These are phyloP conservation scores for Physella acuta DNA, from an alignment of 1,140 invertebrate species.

Conservation along the genomic window DNA sequence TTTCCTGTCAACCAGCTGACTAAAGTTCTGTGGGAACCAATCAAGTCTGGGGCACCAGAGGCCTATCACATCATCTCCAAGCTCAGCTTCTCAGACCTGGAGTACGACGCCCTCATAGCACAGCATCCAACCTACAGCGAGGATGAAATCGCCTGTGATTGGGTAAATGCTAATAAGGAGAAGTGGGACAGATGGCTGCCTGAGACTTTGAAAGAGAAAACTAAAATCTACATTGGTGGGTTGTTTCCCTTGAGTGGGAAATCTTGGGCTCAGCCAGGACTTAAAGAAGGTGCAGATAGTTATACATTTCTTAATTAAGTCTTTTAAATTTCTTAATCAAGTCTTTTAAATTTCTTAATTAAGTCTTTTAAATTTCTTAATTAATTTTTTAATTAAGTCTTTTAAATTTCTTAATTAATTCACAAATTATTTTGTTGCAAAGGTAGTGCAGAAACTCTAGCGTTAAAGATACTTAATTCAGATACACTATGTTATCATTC, in stretches of 20 bases:
- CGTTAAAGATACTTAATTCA: too few species aligned
- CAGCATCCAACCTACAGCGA: slow-evolving; percentile 14
- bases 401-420: too few species aligned
- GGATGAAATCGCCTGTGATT: slow-evolving; percentile 69
- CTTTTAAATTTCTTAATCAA: too few species aligned
- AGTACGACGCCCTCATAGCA: slow-evolving; percentile 17
- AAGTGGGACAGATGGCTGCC: slow-evolving; percentile 66
- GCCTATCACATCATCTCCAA: slow-evolving; percentile 63
- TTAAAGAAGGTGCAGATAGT: slow-evolving; percentile 66
- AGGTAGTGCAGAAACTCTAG: too few species aligned
- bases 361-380: too few species aligned
- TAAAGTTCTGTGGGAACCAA: slow-evolving; percentile 69
- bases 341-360: too few species aligned
- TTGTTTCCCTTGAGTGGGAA: slow-evolving; percentile 73
- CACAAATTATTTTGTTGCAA: too few species aligned
- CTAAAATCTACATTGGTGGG: slow-evolving; percentile 70
- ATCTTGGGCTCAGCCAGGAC: slow-evolving; percentile 67
- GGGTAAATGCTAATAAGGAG: slow-evolving; percentile 66
- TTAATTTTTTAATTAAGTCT: too few species aligned
- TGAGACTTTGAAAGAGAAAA: slow-evolving; percentile 61
- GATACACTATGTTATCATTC: too few species aligned
- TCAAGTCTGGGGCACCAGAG: slow-evolving; percentile 59
- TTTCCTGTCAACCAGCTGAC: slow-evolving; percentile 62
- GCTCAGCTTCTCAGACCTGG: slow-evolving; percentile 63
- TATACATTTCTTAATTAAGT: slow-evolving; percentile 7